Conservation (phyloP, 2,797 vertebrate species). For the Takifugu rubripes region DNA sequence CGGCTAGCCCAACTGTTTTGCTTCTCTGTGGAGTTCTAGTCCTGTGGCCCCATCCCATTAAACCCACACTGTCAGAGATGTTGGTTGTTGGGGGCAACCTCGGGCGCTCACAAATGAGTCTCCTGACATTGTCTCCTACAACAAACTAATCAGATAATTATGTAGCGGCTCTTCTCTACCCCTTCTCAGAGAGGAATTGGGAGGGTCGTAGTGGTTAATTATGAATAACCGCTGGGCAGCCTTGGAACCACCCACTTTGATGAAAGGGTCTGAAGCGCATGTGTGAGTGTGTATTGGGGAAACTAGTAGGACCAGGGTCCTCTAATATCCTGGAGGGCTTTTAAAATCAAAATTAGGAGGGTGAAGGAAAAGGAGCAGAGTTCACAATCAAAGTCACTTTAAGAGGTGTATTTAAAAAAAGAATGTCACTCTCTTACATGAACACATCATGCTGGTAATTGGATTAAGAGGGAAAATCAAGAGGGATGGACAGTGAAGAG, state of each 20-base stretch:
- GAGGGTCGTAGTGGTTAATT: constrained; percentile 50
- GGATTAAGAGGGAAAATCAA: constrained; percentile 47
- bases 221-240: constrained; percentile 43
- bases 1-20: constrained; percentile 17
- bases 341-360: constrained; percentile 26
- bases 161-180: constrained; percentile 38
- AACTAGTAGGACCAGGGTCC: constrained; percentile 11
- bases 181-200: constrained; percentile 30
- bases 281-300: constrained; percentile 23
- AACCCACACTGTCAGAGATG: constrained; percentile 23
- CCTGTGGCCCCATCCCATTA: constrained; percentile 14
- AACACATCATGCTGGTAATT: constrained; percentile 44
- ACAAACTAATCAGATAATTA: constrained; percentile 60
- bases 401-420: constrained; percentile 10
- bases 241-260: constrained; percentile 47
- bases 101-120: constrained; percentile 41
- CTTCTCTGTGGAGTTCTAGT: constrained; percentile 3
- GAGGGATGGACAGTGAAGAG: constrained; percentile 12
- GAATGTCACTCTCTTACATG: constrained; percentile 3
- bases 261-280: constrained; percentile 35
- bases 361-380: constrained; percentile 11
- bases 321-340: constrained; percentile 19
- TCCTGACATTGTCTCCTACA: constrained; percentile 40
- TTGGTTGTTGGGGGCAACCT: constrained; percentile 51
- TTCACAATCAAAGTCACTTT: constrained; percentile 33